Evolutionary conservation across 2,797 vertebrate genomes (phyloP).

Genomic region (Intellagama lesueurii): DNA sequence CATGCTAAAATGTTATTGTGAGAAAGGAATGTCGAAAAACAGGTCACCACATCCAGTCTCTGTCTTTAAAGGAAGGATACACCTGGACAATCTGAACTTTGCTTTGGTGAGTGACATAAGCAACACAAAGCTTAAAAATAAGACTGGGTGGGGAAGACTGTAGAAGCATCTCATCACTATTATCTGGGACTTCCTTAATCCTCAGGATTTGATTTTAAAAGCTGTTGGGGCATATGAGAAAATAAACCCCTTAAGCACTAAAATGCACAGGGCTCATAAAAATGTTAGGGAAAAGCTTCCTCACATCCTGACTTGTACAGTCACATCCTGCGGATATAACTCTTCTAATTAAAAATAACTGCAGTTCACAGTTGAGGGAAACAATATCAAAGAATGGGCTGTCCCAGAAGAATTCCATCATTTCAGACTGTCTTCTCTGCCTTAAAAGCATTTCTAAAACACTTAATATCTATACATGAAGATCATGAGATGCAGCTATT

Average conservation of each 20-base stretch:
- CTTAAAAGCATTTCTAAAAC: not conserved
- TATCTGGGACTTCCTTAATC: slow-evolving; percentile 4
- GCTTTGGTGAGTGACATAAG: not conserved
- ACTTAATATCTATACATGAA: not conserved
- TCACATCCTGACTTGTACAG: not conserved
- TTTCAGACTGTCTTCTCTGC: not conserved
- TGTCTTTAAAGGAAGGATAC: slow-evolving; percentile 42
- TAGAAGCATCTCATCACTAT: not conserved
- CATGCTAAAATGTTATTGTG: not conserved
- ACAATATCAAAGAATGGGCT: not conserved
- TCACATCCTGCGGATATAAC: not conserved
- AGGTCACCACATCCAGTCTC: not conserved
- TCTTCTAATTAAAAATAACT: slow-evolving; percentile 11
- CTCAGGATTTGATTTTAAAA: not conserved
- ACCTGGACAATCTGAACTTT: slow-evolving; percentile 28
- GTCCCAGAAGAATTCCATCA: not conserved
- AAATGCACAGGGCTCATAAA: not conserved
- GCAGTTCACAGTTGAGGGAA: not conserved
- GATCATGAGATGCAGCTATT: not conserved
- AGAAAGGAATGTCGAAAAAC: not conserved
- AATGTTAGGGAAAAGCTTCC: not conserved
- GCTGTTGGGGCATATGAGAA: not conserved
- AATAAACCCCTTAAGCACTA: not conserved
- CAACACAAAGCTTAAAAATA: slow-evolving; percentile 8
- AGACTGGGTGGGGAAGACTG: not conserved